Base-by-base conservation (phyloP, 2,113 vertebrate species). In the Phyllostomus discolor region DNA sequence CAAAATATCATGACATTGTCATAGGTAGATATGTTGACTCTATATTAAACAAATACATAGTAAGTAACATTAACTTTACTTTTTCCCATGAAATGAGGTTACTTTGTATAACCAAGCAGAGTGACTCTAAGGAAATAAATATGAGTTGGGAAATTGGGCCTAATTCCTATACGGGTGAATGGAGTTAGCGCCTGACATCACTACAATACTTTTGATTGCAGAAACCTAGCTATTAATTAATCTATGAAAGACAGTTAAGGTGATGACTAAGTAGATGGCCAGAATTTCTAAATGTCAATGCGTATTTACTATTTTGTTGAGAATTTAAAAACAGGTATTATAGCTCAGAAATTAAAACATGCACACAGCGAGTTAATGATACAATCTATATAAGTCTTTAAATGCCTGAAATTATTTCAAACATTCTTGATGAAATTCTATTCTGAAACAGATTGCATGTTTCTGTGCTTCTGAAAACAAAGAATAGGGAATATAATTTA, bases 381-480 rank as follows among this genome's bases (percentile, higher is more conserved):
- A 64, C 26, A 22, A 59, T 76, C 12, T 26, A 59, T 78, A 24
- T 0, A 41, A 57, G 15, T 43, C 48, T 89, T 88, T 73, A 81
- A 54, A 80, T 90, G 64, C 43, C 50, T 96, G 67, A 76, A 92
- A 83, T 83, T 24, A 70, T 73, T 92, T 87, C n/a, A 88, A 54
- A 48, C 16, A 24, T 52, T 83, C 66, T 83, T 86, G 26, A 62
- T 69, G 31, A 83, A 59, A 66, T 88, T 94, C 10, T 41, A 64
- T 76, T 86, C 72, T 72, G 66, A 82, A 91, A 54, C 38, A 73
- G 50, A 70, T 70, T 69, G 67, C 7, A 43, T 43, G 17, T 41
- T 88, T 87, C 31, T 66, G 11, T 84, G 19, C 46, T 73, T 83
- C 72, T 70, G 31, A 87, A 46, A 82, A 57, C 31, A 54, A 76